A percentile compares a stretch with the other conserved stretches of the same genome.
phyloP scores from a whole-genome alignment of 2,113 vertebrate genomes.

The Platysteira castanea region DNA sequence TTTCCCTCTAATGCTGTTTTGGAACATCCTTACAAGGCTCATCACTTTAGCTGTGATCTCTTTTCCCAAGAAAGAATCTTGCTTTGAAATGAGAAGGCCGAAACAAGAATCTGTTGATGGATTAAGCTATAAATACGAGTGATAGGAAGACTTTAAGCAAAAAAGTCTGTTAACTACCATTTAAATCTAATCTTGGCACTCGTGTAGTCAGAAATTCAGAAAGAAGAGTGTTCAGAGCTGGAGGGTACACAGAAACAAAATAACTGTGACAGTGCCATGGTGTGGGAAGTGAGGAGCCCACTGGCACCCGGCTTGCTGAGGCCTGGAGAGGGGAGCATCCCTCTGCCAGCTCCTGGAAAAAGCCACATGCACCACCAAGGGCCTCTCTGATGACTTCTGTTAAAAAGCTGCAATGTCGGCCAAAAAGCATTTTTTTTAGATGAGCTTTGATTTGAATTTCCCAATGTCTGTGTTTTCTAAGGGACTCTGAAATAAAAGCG shows the following conservation, averaged over 20 bases:
- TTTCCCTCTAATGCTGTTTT: not conserved
- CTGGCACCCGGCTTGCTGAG: not conserved
- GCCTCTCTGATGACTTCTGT: not conserved
- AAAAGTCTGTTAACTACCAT: constrained; percentile 21
- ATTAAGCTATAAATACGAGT: constrained; percentile 46
- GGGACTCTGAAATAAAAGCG: not conserved
- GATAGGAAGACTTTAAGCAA: constrained; percentile 21
- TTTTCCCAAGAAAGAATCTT: not conserved
- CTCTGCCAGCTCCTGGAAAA: not conserved
- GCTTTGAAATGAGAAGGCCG: not conserved
- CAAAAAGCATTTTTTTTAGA: not conserved
- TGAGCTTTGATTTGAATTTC: not conserved
- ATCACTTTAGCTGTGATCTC: not conserved
- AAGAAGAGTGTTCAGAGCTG: not conserved
- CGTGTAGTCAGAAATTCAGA: not conserved
- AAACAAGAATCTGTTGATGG: constrained; percentile 28
- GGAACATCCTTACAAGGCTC: not conserved
- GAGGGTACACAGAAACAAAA: not conserved
- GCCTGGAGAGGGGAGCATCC: not conserved
- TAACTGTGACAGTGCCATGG: not conserved
- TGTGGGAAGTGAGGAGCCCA: rapidly evolving
- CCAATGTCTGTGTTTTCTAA: not conserved
- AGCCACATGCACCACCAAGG: not conserved
- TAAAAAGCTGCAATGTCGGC: not conserved
- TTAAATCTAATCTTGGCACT: constrained; percentile 19